Conservation (phyloP, 2,888 invertebrate genomes). For the Camptogramma bilineatum region DNA sequence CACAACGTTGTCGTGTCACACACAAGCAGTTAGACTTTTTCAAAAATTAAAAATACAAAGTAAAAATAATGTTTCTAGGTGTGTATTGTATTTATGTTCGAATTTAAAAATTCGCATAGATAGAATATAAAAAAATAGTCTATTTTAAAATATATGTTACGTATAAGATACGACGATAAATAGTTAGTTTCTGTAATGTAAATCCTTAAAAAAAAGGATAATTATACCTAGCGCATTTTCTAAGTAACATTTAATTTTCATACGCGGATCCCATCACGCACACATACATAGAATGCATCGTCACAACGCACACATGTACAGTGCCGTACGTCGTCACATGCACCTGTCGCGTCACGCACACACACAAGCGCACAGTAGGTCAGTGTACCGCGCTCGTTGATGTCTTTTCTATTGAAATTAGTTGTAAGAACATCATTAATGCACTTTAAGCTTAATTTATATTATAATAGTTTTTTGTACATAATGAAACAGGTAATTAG, state of each 20-base stretch:
- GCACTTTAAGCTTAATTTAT: constrained; percentile 9
- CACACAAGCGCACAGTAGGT: constrained; percentile 52
- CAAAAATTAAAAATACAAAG: not conserved
- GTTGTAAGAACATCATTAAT: constrained; percentile 5
- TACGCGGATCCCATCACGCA: not conserved
- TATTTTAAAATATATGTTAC: no score
- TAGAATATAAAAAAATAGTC: no score
- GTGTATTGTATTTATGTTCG: no score
- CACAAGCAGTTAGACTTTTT: constrained; percentile 15
- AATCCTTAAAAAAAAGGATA: no score
- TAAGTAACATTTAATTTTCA: not conserved
- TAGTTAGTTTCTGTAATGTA: no score
- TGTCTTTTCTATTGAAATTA: constrained; percentile 59
- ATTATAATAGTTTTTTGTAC: not conserved
- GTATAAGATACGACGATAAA: no score
- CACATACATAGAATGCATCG: no score
- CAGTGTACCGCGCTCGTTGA: constrained; percentile 63
- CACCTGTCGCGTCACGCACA: constrained; percentile 37
- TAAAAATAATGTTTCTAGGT: not conserved
- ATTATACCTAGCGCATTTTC: not conserved
- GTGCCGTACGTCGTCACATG: constrained; percentile 18
- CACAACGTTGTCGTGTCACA: constrained; percentile 14
- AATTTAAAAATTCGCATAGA: no score
- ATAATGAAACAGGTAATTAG: not conserved
- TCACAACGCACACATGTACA: constrained; percentile 36